A percentile compares a stretch with the other conserved stretches of the same genome.
phyloP scores from a whole-genome alignment of 2,888 invertebrate genomes.

The Nysson spinosus region DNA sequence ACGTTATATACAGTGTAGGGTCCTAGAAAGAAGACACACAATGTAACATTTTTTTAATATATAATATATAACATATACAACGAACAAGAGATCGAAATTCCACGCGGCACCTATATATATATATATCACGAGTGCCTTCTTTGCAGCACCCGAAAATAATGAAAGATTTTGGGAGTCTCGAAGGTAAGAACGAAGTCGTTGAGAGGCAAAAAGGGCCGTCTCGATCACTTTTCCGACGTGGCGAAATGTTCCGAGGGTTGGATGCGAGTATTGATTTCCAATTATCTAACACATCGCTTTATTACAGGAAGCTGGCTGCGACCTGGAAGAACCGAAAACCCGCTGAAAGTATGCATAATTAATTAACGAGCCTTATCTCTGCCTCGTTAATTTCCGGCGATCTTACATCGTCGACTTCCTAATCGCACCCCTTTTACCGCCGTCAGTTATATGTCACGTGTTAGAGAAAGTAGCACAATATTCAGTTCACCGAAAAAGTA shows the following conservation, averaged over 20 bases:
- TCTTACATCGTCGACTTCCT: constrained; percentile 20
- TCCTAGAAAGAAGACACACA: too few relatives aligned
- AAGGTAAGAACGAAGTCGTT: constrained; percentile 12
- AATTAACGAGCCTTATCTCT: constrained; percentile 49
- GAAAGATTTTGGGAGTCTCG: constrained; percentile 28
- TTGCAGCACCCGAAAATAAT: too few relatives aligned
- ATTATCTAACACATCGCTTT: constrained; percentile 35
- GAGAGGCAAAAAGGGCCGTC: too few relatives aligned
- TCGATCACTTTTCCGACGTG: constrained; percentile 44
- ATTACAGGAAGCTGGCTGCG: constrained; percentile 1
- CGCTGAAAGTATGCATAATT: constrained; percentile 53
- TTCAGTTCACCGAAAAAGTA: not conserved
- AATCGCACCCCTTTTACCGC: constrained; percentile 21
- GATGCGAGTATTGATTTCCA: constrained; percentile 56
- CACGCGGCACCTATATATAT: too few relatives aligned
- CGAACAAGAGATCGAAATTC: too few relatives aligned
- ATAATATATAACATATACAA: too few relatives aligned
- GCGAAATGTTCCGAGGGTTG: constrained; percentile 40
- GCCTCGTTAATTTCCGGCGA: constrained; percentile 34
- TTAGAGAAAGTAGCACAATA: too few relatives aligned
- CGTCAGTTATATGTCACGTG: too few relatives aligned
- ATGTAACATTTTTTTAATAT: too few relatives aligned
- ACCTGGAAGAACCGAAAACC: constrained; percentile 11
- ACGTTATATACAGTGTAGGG: too few relatives aligned
- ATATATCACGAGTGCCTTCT: too few relatives aligned